These are phyloP conservation scores for Rotaria macrura DNA, from an alignment of 2,888 invertebrate genomes.

Conservation along the genomic window DNA sequence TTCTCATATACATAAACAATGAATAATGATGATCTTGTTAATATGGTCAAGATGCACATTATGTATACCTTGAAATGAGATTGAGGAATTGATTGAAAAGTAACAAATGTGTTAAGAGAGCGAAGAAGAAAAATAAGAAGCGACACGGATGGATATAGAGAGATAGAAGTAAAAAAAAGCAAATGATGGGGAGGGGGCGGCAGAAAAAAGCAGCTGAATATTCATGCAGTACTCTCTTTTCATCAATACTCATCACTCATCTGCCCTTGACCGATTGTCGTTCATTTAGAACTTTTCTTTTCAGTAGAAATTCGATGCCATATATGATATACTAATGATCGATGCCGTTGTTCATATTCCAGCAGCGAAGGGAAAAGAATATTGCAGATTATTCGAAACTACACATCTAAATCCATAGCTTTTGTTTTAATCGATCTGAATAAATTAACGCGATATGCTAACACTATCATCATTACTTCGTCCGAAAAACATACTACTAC, in stretches of 20 bases:
- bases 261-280: background rate
- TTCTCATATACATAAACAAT: background rate
- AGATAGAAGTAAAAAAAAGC: background rate
- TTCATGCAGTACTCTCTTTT: background rate
- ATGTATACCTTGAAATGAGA: background rate
- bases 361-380: background rate
- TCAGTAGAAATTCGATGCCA: background rate
- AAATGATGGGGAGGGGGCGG: background rate
- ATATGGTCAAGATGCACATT: background rate
- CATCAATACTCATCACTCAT: background rate
- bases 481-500: background rate
- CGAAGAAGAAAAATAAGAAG: background rate
- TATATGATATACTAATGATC: background rate
- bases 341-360: background rate
- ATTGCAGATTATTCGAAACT: background rate
- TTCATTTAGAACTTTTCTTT: background rate
- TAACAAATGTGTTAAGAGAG: background rate
- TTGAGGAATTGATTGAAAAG: background rate
- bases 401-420: too few relatives aligned
- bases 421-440: background rate
- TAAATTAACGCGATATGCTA: background rate
- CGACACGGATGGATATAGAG: background rate
- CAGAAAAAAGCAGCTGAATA: background rate
- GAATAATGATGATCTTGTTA: constrained; percentile 7
- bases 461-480: background rate